Evolutionary conservation across 2,113 vertebrate genomes (phyloP).

Genomic region (Strix uralensis): DNA sequence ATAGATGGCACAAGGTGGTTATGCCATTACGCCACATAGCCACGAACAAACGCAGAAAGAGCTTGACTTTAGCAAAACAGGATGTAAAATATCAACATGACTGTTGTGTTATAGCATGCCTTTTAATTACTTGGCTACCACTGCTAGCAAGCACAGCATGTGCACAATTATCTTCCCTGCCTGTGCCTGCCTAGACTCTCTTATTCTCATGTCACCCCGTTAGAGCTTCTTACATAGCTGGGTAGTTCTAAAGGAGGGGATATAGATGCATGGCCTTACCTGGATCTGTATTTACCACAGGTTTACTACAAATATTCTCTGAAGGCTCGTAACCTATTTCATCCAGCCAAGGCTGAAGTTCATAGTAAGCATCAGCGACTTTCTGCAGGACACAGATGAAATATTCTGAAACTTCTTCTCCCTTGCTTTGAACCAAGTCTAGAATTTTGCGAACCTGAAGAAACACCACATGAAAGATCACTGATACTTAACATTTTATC

Average conservation of each 20-base stretch:
- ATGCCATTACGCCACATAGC: not conserved
- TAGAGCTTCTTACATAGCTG: not conserved
- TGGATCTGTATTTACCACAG: slow-evolving; percentile 89
- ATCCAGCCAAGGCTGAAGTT: slow-evolving; percentile 87
- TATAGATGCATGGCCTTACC: slow-evolving; percentile 70
- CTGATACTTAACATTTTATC: not conserved
- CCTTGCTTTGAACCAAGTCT: slow-evolving; percentile 92
- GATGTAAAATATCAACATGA: not conserved
- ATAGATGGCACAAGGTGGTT: not conserved
- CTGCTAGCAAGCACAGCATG: not conserved
- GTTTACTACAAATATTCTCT: slow-evolving; percentile 63
- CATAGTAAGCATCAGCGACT: slow-evolving; percentile 86
- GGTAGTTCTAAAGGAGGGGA: not conserved
- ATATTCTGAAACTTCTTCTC: slow-evolving; percentile 88
- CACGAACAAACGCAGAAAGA: not conserved
- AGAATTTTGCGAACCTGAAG: slow-evolving; percentile 89
- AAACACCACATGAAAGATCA: not conserved
- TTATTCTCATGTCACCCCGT: not conserved
- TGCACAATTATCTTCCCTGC: not conserved
- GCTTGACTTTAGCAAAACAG: not conserved
- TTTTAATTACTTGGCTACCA: not conserved
- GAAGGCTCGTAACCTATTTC: slow-evolving; percentile 82
- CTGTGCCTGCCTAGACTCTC: not conserved
- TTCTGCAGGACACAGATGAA: slow-evolving; percentile 83
- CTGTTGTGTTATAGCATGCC: not conserved